Evolutionary conservation across 1,140 invertebrate species (phyloP).

Genomic region (Akabosia matsudoensis): DNA sequence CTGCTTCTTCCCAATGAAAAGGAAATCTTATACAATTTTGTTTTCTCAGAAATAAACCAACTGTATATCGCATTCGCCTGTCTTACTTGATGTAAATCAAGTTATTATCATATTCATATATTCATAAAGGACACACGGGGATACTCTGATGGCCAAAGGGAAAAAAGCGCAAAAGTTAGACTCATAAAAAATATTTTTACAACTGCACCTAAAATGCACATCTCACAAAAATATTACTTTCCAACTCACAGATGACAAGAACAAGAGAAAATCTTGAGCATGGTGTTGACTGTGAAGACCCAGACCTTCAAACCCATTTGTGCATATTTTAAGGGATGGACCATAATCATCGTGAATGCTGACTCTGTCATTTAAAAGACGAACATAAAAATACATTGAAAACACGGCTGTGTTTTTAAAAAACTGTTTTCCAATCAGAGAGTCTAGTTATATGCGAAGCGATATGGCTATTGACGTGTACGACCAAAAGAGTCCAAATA

Average conservation of each 20-base stretch:
- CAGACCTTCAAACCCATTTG: neutral
- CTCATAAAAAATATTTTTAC: neutral
- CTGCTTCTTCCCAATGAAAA: too few relatives aligned
- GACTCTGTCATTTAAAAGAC: neutral
- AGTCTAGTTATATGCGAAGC: too few relatives aligned
- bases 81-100: constrained; percentile 3
- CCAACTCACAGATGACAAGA: neutral
- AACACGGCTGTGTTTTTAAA: too few relatives aligned
- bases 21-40: too few relatives aligned
- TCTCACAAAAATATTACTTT: too few relatives aligned
- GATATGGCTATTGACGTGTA: too few relatives aligned
- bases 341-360: neutral
- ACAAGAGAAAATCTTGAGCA: neutral
- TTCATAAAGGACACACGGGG: neutral
- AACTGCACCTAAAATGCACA: neutral
- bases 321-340: neutral
- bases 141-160: neutral
- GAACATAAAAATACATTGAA: neutral
- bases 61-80: neutral
- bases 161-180: neutral
- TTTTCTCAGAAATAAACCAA: neutral
- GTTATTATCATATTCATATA: neutral
- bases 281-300: too few relatives aligned
- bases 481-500: neutral
- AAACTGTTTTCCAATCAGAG: too few relatives aligned